Conservation (phyloP, 2,888 invertebrate species). For the Mactromeris polynyma region DNA sequence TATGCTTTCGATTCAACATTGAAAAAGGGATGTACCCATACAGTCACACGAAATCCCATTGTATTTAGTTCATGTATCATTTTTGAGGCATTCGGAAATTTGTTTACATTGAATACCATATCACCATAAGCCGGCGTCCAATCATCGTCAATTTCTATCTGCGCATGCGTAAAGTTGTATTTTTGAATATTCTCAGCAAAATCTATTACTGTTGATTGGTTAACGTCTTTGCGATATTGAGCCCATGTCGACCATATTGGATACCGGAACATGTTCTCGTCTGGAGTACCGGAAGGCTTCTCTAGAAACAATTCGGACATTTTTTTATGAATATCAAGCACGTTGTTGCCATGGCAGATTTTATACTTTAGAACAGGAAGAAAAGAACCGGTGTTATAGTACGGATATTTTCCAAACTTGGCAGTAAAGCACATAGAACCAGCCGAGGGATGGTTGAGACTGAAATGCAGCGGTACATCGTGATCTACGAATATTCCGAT, state of each 20-base stretch:
- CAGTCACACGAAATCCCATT: slow-evolving; percentile 91
- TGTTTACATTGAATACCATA: slow-evolving; percentile 90
- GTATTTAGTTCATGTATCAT: slow-evolving; percentile 88
- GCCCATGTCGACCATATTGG: slow-evolving; percentile 98
- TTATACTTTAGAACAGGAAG: slow-evolving; percentile 75
- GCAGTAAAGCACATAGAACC: slow-evolving; percentile 74
- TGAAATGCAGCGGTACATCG: slow-evolving; percentile 92
- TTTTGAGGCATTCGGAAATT: slow-evolving; percentile 91
- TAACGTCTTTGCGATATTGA: slow-evolving; percentile 91
- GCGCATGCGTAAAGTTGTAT: slow-evolving; percentile 76
- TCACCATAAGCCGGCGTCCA: slow-evolving; percentile 97
- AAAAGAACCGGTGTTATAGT: slow-evolving; percentile 62
- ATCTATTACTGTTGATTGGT: slow-evolving; percentile 87
- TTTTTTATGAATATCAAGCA: slow-evolving; percentile 72
- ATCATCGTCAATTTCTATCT: slow-evolving; percentile 92
- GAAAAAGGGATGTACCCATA: slow-evolving; percentile 90
- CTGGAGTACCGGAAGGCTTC: slow-evolving; percentile 90
- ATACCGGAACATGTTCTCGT: slow-evolving; percentile 91
- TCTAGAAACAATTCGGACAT: slow-evolving; percentile 89
- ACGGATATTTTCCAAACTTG: slow-evolving; percentile 75
- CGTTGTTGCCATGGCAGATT: slow-evolving; percentile 73
- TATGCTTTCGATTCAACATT: slow-evolving; percentile 94
- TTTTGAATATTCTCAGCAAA: slow-evolving; percentile 75
- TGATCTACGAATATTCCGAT: slow-evolving; percentile 90
- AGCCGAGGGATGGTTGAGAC: slow-evolving; percentile 90